phyloP scores from a whole-genome alignment of 2,797 vertebrate species.

The Philypnodon macrostomus region DNA sequence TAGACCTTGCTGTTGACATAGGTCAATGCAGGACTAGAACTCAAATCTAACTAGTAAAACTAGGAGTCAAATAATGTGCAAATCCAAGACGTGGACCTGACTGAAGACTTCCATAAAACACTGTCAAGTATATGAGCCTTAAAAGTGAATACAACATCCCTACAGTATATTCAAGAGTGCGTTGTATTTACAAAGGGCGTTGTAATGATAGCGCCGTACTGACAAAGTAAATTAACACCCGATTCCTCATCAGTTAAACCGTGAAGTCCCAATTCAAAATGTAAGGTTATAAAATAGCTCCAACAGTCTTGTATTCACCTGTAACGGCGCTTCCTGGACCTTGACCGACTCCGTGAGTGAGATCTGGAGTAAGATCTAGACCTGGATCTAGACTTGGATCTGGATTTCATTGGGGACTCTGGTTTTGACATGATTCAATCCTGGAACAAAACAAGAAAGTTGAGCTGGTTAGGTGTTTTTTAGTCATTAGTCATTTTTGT shows the following conservation, averaged over 20 bases:
- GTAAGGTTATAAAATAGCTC: neutral
- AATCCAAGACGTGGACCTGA: neutral
- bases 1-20: too few relatives aligned
- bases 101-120: too few relatives aligned
- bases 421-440: slow-evolving; percentile 87
- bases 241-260: too few relatives aligned
- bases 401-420: slow-evolving; percentile 88
- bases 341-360: slow-evolving; percentile 88
- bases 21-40: neutral
- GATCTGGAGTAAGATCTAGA: slow-evolving; percentile 93
- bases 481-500: neutral
- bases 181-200: neutral
- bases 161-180: too few relatives aligned
- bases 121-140: too few relatives aligned
- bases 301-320: slow-evolving; percentile 75
- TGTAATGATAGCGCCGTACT: too few relatives aligned
- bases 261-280: too few relatives aligned
- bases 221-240: too few relatives aligned
- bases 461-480: too few relatives aligned
- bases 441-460: slow-evolving; percentile 13
- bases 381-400: slow-evolving; percentile 86
- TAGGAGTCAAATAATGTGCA: neutral
- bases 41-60: neutral
- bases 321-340: slow-evolving; percentile 92
- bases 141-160: too few relatives aligned